Base-by-base conservation (phyloP, 2,113 vertebrate genomes). In the Corvus hawaiiensis region DNA sequence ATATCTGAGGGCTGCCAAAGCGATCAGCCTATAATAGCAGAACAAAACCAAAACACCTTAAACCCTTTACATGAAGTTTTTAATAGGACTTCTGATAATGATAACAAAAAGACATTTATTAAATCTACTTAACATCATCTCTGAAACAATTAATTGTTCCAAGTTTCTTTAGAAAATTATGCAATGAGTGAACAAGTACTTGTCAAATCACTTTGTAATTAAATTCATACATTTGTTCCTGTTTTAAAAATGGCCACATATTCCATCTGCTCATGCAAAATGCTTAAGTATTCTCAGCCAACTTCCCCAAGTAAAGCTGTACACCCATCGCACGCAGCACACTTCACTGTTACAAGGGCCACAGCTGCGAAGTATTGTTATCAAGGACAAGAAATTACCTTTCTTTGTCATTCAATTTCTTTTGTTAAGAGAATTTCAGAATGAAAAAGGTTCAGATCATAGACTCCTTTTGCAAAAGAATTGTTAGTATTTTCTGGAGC, bases 231-330 rank as follows among this genome's bases (percentile, higher is more conserved):
- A 97, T 97, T 97, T 98, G 96, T 97, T 98, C 72, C 89, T 94
- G 59, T 96, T 96, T 98, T 96, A 95, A 95, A 98, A 98, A 98
- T 97, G 97, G 95, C 94, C 96, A 97, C 86, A 84, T 90, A 83
- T 88, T 97, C 98, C 98, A 98, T 98, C 98, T 98, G 98, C 95
- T 94, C 78, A 69, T 73, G 84, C 97, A 97, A 96, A 97, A 98
- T 96, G 97, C 91, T 95, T 82, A 81, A 73, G 54, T 89, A 92
- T 96, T 96, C 96, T 92, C 79, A 96, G 97, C 98, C 98, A 98
- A 96, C 64, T 94, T 95, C 74, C 68, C 89, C 28, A 33, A 32
- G 55, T 71, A 94, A 93, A 95, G 69, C 84, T 83, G 64, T 84
- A 67, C n/a, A 54, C 43, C 15, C 67, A 18, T 72, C 64, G 66